phyloP scores from a whole-genome alignment of 2,113 vertebrate genomes.

The Candoia aspera region DNA sequence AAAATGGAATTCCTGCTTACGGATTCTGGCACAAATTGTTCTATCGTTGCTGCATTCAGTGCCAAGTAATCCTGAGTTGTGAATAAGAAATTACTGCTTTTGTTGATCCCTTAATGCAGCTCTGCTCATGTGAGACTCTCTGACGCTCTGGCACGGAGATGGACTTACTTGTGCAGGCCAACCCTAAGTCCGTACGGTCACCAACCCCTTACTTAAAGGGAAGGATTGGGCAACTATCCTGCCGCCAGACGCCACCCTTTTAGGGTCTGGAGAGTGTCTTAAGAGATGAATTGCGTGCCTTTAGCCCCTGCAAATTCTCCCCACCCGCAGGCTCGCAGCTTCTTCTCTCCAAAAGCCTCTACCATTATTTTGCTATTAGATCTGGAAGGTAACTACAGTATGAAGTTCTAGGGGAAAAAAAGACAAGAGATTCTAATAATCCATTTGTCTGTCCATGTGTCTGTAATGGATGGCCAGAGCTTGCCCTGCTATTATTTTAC shows the following conservation, averaged over 20 bases:
- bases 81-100: not conserved
- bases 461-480: not conserved
- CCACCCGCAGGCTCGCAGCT: not conserved
- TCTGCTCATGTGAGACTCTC: not conserved
- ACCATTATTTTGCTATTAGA: not conserved
- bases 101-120: not conserved
- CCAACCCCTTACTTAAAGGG: not conserved
- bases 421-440: not conserved
- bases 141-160: not conserved
- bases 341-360: not conserved
- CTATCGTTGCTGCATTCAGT: not conserved
- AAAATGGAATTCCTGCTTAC: not conserved
- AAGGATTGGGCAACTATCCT: not conserved
- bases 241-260: not conserved
- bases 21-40: not conserved
- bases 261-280: not conserved
- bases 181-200: not conserved
- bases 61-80: not conserved
- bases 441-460: not conserved
- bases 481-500: not conserved
- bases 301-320: not conserved
- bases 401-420: not conserved
- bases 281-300: not conserved
- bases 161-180: not conserved
- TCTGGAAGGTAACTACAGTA: not conserved